Percentiles rank a stretch among this genome's conserved stretches.
These are phyloP conservation scores for Uria lomvia DNA, from an alignment of 2,113 vertebrate species.

Conservation along the genomic window DNA sequence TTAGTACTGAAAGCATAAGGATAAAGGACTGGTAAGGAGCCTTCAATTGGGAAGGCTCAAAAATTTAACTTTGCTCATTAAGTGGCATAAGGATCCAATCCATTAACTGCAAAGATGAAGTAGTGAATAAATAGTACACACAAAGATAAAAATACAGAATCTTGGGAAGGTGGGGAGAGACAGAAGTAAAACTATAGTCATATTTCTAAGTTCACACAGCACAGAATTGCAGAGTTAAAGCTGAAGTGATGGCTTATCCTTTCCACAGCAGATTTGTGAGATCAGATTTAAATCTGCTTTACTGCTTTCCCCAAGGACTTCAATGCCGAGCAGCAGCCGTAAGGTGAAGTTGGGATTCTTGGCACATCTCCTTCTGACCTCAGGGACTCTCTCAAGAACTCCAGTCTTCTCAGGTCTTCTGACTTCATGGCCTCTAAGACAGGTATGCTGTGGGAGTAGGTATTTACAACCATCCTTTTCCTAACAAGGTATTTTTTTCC, in stretches of 20 bases:
- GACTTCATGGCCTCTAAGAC: not conserved
- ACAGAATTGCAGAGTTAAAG: not conserved
- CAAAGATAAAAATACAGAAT: not conserved
- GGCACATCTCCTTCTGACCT: not conserved
- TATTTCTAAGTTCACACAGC: not conserved
- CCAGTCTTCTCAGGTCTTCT: not conserved
- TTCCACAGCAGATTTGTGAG: not conserved
- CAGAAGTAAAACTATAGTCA: not conserved
- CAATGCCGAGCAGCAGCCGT: not conserved
- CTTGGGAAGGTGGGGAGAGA: not conserved
- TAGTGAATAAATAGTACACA: not conserved
- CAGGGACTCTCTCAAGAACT: not conserved
- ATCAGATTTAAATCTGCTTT: constrained; percentile 22
- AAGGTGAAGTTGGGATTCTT: not conserved
- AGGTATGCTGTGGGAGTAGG: not conserved
- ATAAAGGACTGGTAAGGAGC: not conserved
- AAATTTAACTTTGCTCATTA: not conserved
- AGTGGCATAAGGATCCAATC: not conserved
- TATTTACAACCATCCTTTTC: not conserved
- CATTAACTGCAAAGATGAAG: not conserved
- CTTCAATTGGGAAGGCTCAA: not conserved
- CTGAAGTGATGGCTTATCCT: not conserved
- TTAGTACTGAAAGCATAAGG: not conserved
- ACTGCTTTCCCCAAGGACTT: not conserved
- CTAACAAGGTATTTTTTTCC: not conserved